A percentile compares a stretch with the other conserved stretches of the same genome.
phyloP scores from a whole-genome alignment of 1,140 invertebrate species.

The Rhagoletis zephyria region DNA sequence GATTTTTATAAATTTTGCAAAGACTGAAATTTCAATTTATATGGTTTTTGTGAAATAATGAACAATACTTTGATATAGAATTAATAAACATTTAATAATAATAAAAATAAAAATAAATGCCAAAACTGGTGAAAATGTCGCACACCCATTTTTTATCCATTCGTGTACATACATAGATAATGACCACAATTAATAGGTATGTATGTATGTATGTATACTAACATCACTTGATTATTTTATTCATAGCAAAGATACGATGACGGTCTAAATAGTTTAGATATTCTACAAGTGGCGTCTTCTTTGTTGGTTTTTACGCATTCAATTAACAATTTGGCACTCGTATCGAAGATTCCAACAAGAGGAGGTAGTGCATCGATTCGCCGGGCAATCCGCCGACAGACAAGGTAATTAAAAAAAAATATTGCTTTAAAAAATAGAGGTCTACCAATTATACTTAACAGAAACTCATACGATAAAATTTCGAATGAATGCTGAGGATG shows the following conservation, averaged over 20 bases:
- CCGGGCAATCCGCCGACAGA: conserved; percentile 59
- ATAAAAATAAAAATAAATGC: too few relatives aligned
- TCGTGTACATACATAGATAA: background rate
- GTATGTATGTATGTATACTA: conserved; percentile 9
- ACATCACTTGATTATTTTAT: background rate
- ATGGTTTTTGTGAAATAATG: too few relatives aligned
- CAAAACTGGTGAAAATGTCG: too few relatives aligned
- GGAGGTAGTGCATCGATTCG: conserved; percentile 61
- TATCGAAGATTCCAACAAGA: conserved; percentile 60
- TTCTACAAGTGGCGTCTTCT: conserved; percentile 65
- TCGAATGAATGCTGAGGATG: conserved; percentile 9
- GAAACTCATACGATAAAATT: conserved; percentile 42
- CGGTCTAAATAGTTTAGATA: conserved; percentile 59
- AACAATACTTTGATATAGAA: too few relatives aligned
- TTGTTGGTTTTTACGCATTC: conserved; percentile 67
- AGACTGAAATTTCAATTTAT: too few relatives aligned
- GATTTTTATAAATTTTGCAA: too few relatives aligned
- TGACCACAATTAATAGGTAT: background rate
- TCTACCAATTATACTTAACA: conserved; percentile 4
- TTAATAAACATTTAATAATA: too few relatives aligned
- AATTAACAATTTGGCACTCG: conserved; percentile 66
- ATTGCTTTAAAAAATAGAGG: background rate
- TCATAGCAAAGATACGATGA: conserved; percentile 64
- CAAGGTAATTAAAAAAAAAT: conserved; percentile 19
- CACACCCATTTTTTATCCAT: background rate